Conservation (phyloP, 1,140 invertebrate species). For the Galleria mellonella region DNA sequence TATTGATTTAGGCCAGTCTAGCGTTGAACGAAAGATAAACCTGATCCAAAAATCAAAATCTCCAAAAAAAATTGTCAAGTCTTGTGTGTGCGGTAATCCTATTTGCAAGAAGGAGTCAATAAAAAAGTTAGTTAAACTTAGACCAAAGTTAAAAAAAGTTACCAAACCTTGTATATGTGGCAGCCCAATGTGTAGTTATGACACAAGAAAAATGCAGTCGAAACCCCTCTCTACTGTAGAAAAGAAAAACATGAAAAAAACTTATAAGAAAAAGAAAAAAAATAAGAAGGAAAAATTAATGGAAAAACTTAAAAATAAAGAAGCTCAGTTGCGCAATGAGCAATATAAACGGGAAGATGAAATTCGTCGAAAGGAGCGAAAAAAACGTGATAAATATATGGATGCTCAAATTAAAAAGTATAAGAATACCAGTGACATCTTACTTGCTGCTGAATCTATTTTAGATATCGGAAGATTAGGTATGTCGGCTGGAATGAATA, state of each 20-base stretch:
- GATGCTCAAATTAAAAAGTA: background rate
- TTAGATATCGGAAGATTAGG: conserved; percentile 26
- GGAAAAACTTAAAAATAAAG: conserved; percentile 5
- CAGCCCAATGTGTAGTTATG: no score
- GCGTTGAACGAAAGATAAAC: no score
- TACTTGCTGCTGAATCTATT: conserved; percentile 21
- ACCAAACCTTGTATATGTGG: no score
- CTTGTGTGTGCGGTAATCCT: no score
- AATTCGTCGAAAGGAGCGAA: conserved; percentile 1
- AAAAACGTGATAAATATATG: conserved; percentile 1
- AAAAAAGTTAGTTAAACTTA: no score
- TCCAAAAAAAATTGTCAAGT: no score
- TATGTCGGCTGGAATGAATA: conserved; percentile 7
- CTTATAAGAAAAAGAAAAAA: no score
- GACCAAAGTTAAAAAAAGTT: no score
- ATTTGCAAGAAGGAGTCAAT: no score
- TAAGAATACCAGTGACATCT: conserved; percentile 10
- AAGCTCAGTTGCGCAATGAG: background rate
- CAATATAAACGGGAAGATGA: conserved; percentile 4
- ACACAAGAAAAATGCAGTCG: conserved; percentile 6
- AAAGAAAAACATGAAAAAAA: conserved; percentile 9
- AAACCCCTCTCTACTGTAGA: background rate
- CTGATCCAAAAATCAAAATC: no score
- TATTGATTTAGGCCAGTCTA: no score
- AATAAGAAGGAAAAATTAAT: conserved; percentile 6